Evolutionary conservation across 2,113 vertebrate genomes (phyloP).

Genomic region (Aplodontia rufa): DNA sequence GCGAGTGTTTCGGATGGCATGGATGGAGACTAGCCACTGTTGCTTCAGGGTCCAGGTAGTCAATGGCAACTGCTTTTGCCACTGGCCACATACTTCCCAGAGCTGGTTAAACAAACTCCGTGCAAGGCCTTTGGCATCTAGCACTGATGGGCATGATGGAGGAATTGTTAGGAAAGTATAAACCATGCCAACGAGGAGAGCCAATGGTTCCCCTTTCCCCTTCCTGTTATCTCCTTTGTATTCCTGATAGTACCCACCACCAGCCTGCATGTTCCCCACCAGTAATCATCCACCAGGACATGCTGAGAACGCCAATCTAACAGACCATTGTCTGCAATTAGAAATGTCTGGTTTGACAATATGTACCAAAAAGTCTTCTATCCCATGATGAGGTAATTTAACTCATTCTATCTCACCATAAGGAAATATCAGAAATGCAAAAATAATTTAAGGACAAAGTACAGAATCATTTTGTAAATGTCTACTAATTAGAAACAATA

Average conservation of each 20-base stretch:
- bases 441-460: neutral
- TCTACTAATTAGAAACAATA: neutral
- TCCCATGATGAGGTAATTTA: rapidly evolving
- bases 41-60: neutral
- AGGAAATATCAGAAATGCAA: neutral
- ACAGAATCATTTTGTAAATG: neutral
- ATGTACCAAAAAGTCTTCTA: neutral
- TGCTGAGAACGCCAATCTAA: neutral
- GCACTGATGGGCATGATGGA: conserved; percentile 80
- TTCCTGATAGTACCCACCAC: neutral
- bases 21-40: conserved; percentile 85
- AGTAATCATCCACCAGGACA: neutral
- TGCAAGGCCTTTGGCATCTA: conserved; percentile 86
- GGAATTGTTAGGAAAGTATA: neutral
- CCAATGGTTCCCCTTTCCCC: neutral
- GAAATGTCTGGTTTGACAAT: neutral
- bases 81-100: conserved; percentile 83
- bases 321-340: too few relatives aligned
- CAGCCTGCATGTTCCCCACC: neutral
- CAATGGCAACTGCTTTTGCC: conserved; percentile 82
- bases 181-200: rapidly evolving
- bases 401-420: neutral
- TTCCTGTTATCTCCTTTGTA: neutral
- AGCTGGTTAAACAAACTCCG: conserved; percentile 89
- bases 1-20: conserved; percentile 93